Evolutionary conservation across 2,888 invertebrate species (phyloP).

Genomic region (Tetanocera ferruginea): DNA sequence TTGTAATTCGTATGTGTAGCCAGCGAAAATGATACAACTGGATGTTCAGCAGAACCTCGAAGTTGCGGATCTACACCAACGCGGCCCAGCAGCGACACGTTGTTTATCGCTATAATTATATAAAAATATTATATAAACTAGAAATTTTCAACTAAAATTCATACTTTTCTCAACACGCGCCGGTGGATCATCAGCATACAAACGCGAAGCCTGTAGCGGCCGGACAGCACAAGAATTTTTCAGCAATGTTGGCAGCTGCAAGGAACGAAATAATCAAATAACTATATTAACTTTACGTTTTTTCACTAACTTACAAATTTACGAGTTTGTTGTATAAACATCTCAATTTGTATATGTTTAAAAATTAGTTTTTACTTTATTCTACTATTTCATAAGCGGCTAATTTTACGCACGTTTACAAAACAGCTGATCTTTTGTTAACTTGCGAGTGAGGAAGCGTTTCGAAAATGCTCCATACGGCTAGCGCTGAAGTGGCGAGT

Average conservation of each 20-base stretch:
- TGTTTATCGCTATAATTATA: conserved; percentile 78
- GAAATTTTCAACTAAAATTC: background rate
- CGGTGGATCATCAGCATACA: conserved; percentile 39
- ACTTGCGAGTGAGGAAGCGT: no score
- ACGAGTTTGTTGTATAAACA: conserved; percentile 18
- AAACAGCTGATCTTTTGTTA: conserved; percentile 2
- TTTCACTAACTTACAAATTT: conserved; percentile 13
- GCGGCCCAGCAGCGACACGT: conserved; percentile 86
- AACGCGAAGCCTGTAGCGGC: conserved; percentile 4
- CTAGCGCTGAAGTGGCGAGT: no score
- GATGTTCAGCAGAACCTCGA: conserved; percentile 84
- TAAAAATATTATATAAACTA: background rate
- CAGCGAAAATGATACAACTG: conserved; percentile 88
- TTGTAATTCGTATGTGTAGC: conserved; percentile 91
- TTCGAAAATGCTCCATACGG: no score
- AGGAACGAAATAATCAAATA: background rate
- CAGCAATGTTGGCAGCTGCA: conserved; percentile 20
- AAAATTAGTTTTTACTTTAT: background rate
- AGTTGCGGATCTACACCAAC: conserved; percentile 91
- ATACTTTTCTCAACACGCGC: conserved; percentile 48
- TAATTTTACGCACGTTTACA: conserved; percentile 16
- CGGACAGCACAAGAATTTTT: background rate
- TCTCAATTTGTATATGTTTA: background rate
- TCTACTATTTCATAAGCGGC: background rate
- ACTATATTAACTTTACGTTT: background rate